Evolutionary conservation across 2,113 vertebrate genomes (phyloP).

Genomic region (Gymnogyps californianus): DNA sequence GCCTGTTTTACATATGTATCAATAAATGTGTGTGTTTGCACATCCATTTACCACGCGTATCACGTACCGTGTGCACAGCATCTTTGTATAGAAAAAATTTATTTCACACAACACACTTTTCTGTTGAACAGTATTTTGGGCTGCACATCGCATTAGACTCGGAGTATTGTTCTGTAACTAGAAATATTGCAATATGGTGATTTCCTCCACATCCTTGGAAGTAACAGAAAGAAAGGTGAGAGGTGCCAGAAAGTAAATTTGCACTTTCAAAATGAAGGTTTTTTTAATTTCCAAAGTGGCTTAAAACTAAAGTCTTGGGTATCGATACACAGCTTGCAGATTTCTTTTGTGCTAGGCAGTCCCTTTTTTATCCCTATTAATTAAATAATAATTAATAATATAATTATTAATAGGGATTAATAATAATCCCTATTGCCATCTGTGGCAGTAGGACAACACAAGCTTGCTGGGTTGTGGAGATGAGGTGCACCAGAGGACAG

Average conservation of each 20-base stretch:
- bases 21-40: background rate
- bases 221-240: background rate
- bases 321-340: background rate
- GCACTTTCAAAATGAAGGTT: background rate
- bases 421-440: background rate
- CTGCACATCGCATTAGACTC: rapidly evolving
- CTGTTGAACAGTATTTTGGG: background rate
- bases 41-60: rapidly evolving
- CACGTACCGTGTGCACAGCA: rapidly evolving
- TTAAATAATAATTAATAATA: no score
- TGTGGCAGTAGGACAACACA: rapidly evolving
- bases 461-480: background rate
- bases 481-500: background rate
- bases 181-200: rapidly evolving
- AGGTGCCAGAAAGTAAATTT: background rate
- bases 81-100: background rate
- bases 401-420: no score
- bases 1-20: background rate
- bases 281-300: background rate
- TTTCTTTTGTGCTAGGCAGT: background rate
- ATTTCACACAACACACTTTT: rapidly evolving
- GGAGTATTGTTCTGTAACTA: background rate
- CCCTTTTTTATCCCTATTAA: background rate
- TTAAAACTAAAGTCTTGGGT: rapidly evolving
- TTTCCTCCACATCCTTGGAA: background rate